Percentiles rank a stretch among this genome's conserved stretches.
These are phyloP conservation scores for Myotis lucifugus DNA, from an alignment of 2,113 vertebrate genomes.

Conservation along the genomic window DNA sequence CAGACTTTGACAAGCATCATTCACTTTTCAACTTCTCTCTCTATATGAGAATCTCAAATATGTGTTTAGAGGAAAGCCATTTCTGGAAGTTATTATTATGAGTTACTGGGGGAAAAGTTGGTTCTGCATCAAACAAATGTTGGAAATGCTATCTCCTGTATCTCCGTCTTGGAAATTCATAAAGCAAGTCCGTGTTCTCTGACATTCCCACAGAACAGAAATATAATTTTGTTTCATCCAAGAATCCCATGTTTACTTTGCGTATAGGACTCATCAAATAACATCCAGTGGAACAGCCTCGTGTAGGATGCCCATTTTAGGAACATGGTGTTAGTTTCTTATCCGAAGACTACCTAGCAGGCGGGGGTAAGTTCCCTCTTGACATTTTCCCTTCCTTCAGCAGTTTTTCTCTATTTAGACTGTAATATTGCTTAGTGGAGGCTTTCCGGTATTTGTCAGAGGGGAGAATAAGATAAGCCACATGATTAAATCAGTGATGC, in stretches of 20 bases:
- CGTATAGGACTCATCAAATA: neutral
- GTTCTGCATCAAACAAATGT: neutral
- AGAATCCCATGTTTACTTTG: neutral
- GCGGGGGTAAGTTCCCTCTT: neutral
- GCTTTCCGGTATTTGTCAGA: neutral
- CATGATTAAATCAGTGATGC: neutral
- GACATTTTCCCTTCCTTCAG: neutral
- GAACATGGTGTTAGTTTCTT: neutral
- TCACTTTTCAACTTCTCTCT: neutral
- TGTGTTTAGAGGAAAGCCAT: neutral
- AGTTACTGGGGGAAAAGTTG: neutral
- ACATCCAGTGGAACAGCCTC: neutral
- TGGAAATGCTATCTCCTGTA: neutral
- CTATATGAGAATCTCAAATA: neutral
- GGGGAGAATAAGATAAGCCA: neutral
- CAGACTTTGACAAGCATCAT: neutral
- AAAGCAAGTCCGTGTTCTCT: neutral
- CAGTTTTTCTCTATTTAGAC: conserved; percentile 8
- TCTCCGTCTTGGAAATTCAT: neutral
- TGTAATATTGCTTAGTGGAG: neutral
- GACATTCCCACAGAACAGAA: neutral
- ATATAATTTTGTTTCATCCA: neutral
- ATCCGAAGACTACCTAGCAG: neutral
- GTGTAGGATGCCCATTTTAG: neutral
- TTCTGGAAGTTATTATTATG: neutral